Evolutionary conservation across 2,797 vertebrate species (phyloP), one percentile per base, ranked within the genome.

Genomic region (Oryzias dopingdopingensis): DNA sequence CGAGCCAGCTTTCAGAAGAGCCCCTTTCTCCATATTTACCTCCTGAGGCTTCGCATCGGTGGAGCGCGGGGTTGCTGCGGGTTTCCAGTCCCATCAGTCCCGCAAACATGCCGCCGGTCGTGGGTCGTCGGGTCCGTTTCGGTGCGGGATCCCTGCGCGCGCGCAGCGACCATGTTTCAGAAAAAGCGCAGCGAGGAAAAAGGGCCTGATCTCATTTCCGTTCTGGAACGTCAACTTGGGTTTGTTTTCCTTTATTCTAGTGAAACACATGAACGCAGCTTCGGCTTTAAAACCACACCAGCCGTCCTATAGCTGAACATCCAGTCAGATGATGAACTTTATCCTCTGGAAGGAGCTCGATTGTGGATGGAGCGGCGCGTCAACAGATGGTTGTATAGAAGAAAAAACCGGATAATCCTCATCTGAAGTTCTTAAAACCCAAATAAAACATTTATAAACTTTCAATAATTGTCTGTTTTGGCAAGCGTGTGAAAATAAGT

Each of bases 31-130:
- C 32, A 37, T 37, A 37, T 37, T 84, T 87, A 90, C 88, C 88
- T 84, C 87, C 83, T 51, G 42, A 61, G 56, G 37, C 69, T 61
- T 73, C 79, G 65, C 76, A 42, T 57, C 15, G 72, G 52, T 83
- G 79, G 62, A 72, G 80, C 62, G 68, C 70, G 42, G 79, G 71
- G 44, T 61, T 83, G 3, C 56, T 76, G 67, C 58, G 82, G 59
- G 73, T 76, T 8, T 86, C 82, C 61, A 91, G 70, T n/a, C 85
- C 82, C 72, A 93, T 72, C 72, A 91, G 85, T 49, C 91, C 92
- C 6, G 88, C 81, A 64, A 92, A 91, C 90, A 93, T 92, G 40
- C 75, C 87, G 24, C 49, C 55, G 26, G 29, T 1, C 42, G 45
- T 10, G 12, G 22, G 32, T 42, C 23, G 17, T 20, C 17, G 37